Evolutionary conservation across 2,113 vertebrate genomes (phyloP).

Genomic region (Grammomys dolichurus): DNA sequence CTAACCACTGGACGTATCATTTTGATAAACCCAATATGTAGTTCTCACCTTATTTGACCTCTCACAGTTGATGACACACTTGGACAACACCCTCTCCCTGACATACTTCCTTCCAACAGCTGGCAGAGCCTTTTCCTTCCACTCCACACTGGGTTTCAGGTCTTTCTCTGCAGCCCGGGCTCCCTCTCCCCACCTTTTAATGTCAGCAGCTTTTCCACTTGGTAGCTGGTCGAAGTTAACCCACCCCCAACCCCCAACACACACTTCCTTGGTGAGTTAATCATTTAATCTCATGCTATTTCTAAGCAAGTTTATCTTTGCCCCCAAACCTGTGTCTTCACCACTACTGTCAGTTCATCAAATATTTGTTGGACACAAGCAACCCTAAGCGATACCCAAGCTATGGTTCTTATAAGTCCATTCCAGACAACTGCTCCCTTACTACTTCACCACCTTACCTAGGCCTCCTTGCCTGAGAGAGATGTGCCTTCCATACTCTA

Average conservation of each 20-base stretch:
- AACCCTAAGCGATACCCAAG: neutral
- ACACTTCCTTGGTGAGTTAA: slow-evolving; percentile 28
- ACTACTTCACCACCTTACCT: neutral
- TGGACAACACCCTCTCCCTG: neutral
- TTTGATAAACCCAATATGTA: neutral
- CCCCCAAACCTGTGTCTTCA: neutral
- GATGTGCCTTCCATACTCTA: neutral
- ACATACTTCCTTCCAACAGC: neutral
- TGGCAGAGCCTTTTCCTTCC: neutral
- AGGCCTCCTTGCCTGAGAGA: neutral
- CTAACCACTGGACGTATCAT: neutral
- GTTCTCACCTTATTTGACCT: neutral
- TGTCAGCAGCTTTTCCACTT: neutral
- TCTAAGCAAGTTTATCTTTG: neutral
- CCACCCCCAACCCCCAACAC: neutral
- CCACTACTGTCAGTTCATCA: neutral
- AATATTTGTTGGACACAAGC: slow-evolving; percentile 4
- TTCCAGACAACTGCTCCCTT: neutral
- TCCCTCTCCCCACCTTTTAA: neutral
- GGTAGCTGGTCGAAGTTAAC: no score
- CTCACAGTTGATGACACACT: neutral
- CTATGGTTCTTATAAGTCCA: slow-evolving; percentile 9
- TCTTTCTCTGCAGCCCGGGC: neutral
- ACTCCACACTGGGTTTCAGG: neutral
- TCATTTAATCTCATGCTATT: neutral